Evolutionary conservation across 2,888 invertebrate species (phyloP).

Genomic region (Strigamia crassipes): DNA sequence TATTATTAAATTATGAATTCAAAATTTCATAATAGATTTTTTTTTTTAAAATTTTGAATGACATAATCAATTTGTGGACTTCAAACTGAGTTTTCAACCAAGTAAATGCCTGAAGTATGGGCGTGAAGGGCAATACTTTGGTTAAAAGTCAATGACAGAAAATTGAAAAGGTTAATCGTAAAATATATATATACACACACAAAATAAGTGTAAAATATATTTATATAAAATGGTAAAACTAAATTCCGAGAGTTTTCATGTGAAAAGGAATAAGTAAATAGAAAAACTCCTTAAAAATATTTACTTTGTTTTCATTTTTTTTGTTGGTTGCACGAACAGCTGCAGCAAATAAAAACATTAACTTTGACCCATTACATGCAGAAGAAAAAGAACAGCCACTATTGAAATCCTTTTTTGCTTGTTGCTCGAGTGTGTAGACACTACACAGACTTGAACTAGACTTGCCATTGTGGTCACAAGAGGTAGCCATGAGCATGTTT

Average conservation of each 20-base stretch:
- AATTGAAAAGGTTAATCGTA: neutral
- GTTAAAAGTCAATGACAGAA: slow-evolving; percentile 2
- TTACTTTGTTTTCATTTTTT: neutral
- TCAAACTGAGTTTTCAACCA: neutral
- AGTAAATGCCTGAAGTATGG: neutral
- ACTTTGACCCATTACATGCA: neutral
- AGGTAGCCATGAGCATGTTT: slow-evolving; percentile 21
- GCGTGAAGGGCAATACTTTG: slow-evolving; percentile 5
- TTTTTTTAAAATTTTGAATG: neutral
- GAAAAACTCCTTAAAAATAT: neutral
- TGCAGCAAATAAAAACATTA: neutral
- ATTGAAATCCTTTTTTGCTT: neutral
- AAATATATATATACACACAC: neutral
- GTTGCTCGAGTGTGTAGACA: neutral
- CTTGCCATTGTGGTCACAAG: slow-evolving; percentile 10
- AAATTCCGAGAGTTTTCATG: neutral
- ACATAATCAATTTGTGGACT: slow-evolving; percentile 16
- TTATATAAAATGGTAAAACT: neutral
- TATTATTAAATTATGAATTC: neutral
- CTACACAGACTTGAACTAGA: neutral
- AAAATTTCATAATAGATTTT: neutral
- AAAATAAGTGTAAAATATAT: neutral
- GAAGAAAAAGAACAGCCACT: neutral
- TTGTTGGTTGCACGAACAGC: neutral
- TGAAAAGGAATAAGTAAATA: no score